Base-by-base conservation (phyloP, 2,797 vertebrate species). In the Ctenopoma kingsleyae region DNA sequence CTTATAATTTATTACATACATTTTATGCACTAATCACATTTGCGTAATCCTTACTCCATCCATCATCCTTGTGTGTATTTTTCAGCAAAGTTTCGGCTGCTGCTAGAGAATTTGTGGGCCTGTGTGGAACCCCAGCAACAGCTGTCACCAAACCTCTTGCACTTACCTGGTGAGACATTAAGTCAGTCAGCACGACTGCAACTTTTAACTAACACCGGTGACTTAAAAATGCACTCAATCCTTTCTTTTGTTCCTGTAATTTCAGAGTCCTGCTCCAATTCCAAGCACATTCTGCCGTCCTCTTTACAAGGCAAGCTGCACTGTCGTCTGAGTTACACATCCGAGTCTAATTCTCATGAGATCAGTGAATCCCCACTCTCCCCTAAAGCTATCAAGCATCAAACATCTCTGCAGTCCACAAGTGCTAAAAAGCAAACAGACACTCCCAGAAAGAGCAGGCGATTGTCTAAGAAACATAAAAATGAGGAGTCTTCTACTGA, bases 41-140 rank as follows among this genome's bases (percentile, higher is more conserved):
- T 8, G n/a, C 2, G 7, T 10, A 44, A 60, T 36, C 41, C 36
- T 47, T 2, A 12, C 8, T 32, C 30, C 7, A 32, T 32, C 30
- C 30, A 32, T 32, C 30, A 32, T 8, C 4, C 30, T 70, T 66
- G 25, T 56, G 4, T 62, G 4, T 86, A 3, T 68, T 78, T 82
- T 84, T 52, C 86, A 99, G 98, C 91, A 80, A 97, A 95, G 91
- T 77, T 99, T 27, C 95, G 93, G 47, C 76, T 92, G 10, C 93
- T 99, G 10, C 81, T 99, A 13, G 90, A 96, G 68, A 93, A 96
- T 66, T 91, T 99, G 56, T 98, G 98, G 98, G 87, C 90, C 36
- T 99, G 98, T 80, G 91, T 99, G 55, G 95, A 97, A 56, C 93
- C 91, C 16, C 92, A 89, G 57, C 89, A 84, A 32, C 83, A 86